Evolutionary conservation across 2,888 invertebrate genomes (phyloP), one percentile per base, ranked within the genome.

Genomic region (Lasioglossum figueresi): DNA sequence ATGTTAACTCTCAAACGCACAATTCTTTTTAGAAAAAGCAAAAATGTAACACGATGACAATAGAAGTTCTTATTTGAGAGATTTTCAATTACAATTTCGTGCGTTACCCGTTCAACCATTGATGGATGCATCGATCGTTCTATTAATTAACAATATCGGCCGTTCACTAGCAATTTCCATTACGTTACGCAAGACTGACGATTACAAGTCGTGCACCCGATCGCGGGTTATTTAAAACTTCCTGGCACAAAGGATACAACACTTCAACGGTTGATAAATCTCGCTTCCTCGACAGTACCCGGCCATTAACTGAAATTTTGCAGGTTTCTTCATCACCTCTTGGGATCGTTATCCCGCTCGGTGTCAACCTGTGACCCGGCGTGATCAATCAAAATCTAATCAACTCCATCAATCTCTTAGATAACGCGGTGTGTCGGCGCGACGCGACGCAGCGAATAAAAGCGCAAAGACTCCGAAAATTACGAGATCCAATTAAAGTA

Each of bases 361-460:
- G 48, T 43, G 40, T 23, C 68, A 76, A 71, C 56, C 77, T 52
- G 14, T 71, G 63, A 73, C 74, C 68, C 72, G 40, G 37, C 34
- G 27, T 59, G 74, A 78, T 70, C 81, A 71, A 84, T 79, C 84
- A 84, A 84, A 76, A 78, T 70, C 59, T 77, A 84, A 84, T 84
- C 74, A 77, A 74, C 27, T 71, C 56, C 34, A 56, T 34, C 72
- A 27, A 63, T 59, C 81, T 6, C n/a, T 70, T 63, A 63, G 82
- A 86, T 78, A 66, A 66, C 78, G 80, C 80, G n/a, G 68, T 48
- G 63, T 78, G 37, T 73, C 45, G 72, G 23, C 40, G 68, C 31
- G 27, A 14, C n/a, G 37, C 45, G 45, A 19, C 45, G 37, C 27
- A 12, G 1, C 34, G 40, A 34, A 27, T 27, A 68, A 37, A 19